These are phyloP conservation scores for Acrobasis consociella DNA, from an alignment of 2,888 invertebrate species.

Conservation along the genomic window DNA sequence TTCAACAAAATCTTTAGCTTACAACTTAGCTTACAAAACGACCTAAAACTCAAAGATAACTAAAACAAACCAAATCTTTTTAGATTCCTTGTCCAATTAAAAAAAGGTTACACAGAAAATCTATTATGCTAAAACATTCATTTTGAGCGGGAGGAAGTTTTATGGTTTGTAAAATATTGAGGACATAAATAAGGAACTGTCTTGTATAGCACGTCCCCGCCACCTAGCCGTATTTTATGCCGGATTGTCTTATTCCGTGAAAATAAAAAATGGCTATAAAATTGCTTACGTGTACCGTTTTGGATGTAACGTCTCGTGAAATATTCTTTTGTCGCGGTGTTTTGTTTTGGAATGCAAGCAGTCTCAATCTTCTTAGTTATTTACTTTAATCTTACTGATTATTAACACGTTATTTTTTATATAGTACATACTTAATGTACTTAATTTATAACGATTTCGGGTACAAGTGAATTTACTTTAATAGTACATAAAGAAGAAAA, in stretches of 20 bases:
- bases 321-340: not conserved
- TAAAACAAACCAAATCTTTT: too few species aligned
- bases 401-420: too few species aligned
- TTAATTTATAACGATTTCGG: too few species aligned
- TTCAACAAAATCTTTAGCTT: too few species aligned
- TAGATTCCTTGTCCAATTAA: too few species aligned
- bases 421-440: too few species aligned
- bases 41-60: too few species aligned
- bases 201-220: slow-evolving; percentile 74
- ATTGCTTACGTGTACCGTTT: slow-evolving; percentile 57
- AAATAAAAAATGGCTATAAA: slow-evolving; percentile 70
- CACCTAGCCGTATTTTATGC: slow-evolving; percentile 75
- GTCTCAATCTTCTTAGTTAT: not conserved
- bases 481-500: too few species aligned
- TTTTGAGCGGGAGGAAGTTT: slow-evolving; percentile 74
- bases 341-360: not conserved
- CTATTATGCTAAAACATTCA: slow-evolving; percentile 77
- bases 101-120: slow-evolving; percentile 55
- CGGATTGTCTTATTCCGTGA: slow-evolving; percentile 70
- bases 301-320: slow-evolving; percentile 27
- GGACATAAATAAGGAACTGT: slow-evolving; percentile 78
- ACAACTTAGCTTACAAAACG: too few species aligned
- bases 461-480: too few species aligned
- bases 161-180: slow-evolving; percentile 81
- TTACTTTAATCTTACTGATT: too few species aligned